phyloP scores from a whole-genome alignment of 2,113 vertebrate genomes.

The Scophthalmus maximus region DNA sequence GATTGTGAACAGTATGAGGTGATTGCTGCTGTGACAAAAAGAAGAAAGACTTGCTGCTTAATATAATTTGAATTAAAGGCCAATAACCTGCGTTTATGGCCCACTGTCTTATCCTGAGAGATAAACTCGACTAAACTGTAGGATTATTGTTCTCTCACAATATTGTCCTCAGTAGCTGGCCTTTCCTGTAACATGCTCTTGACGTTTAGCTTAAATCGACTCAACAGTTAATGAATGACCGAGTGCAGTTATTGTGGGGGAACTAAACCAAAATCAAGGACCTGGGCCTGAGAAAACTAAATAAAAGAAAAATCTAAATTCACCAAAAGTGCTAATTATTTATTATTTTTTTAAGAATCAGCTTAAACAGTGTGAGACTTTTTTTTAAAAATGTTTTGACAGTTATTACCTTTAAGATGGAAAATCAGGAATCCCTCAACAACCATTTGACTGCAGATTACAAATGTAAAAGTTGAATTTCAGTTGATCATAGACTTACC shows the following conservation, averaged over 20 bases:
- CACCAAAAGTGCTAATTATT: too few relatives aligned
- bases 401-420: too few relatives aligned
- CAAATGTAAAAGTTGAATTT: too few relatives aligned
- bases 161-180: background rate
- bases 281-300: too few relatives aligned
- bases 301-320: too few relatives aligned
- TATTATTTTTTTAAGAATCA: background rate
- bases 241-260: background rate
- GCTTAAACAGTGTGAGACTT: background rate
- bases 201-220: constrained; percentile 12
- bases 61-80: constrained; percentile 19
- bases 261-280: background rate
- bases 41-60: background rate
- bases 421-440: background rate
- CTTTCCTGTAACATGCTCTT: constrained; percentile 1
- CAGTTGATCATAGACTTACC: constrained; percentile 59
- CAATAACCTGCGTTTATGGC: constrained; percentile 46
- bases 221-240: constrained; percentile 29
- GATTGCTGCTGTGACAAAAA: too few relatives aligned
- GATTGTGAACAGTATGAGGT: background rate
- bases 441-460: background rate
- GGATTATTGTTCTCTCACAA: constrained; percentile 4
- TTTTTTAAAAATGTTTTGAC: too few relatives aligned
- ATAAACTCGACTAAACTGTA: constrained; percentile 20
- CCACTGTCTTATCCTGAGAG: constrained; percentile 26